Base-by-base conservation (phyloP, 2,797 vertebrate species). In the Pangasius sanitwongsei region DNA sequence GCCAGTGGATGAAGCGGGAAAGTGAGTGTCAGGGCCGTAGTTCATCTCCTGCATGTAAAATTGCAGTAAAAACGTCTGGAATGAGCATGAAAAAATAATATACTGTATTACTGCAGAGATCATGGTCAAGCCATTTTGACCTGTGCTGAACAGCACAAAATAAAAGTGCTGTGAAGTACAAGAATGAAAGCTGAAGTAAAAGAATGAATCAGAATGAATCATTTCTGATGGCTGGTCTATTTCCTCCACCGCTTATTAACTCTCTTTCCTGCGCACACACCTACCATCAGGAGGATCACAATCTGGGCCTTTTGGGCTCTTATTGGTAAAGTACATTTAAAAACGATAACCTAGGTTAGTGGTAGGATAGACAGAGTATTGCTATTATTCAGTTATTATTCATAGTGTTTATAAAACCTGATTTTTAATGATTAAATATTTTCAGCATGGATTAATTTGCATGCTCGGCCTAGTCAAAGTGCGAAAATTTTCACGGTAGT, bases 1-100 rank as follows among this genome's bases (percentile, higher is more conserved):
- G 86, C 75, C 77, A 84, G 87, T 28, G 65, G 37, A 85, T 89
- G 86, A 92, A 87, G 88, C 86, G 87, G 34, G 87, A 90, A 90
- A 87, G 78, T 86, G 87, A 25, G 25, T 85, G 15, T 20, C 31
- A 50, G 61, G 53, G 65, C 53, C 93, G 92, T 89, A 92, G 88
- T 55, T 0, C 28, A 90, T 94, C 91, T 86, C 37, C 86, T 82
- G 6, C 28, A 82, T 44, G 81, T 69, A 53, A 53, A 69, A 85
- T 34, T 20, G 18, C 4, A 67, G 63, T 31, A 20, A 20, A 34
- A 65, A 65, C 59, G 0, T 50, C 25, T 50, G 74, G n/a, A 50
- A 28, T 6, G 41, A n/a, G n/a, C 48, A 50, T 28, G 23, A 61
- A 0, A 48, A 63, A 83, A 44, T 44, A 44, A 28, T 83, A 63